A percentile compares a stretch with the other conserved stretches of the same genome.
phyloP scores from a whole-genome alignment of 2,888 invertebrate species.

The Podabrus alpinus region DNA sequence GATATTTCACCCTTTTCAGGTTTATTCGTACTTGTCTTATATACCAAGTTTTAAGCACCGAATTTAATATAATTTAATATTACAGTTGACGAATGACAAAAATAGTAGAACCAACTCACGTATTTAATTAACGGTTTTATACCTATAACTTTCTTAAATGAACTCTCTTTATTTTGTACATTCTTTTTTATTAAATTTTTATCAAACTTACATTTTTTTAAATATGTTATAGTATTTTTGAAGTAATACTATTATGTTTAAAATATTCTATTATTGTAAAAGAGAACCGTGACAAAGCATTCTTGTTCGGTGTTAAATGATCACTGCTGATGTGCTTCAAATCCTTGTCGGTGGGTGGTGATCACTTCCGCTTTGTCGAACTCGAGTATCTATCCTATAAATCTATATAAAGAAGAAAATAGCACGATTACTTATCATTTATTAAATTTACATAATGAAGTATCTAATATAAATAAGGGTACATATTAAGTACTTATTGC shows the following conservation, averaged over 20 bases:
- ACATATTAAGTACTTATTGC: no score
- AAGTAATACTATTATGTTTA: constrained; percentile 6
- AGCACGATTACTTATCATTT: constrained; percentile 49
- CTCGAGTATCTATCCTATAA: constrained; percentile 45
- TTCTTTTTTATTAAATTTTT: background rate
- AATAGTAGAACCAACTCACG: constrained; percentile 25
- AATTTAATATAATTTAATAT: constrained; percentile 1
- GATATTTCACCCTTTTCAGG: background rate
- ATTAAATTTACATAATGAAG: constrained; percentile 42
- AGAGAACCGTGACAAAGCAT: constrained; percentile 45
- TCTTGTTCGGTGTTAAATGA: constrained; percentile 47
- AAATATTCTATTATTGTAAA: constrained; percentile 21
- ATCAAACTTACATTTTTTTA: background rate
- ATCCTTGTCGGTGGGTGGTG: constrained; percentile 43
- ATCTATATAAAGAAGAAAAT: constrained; percentile 48
- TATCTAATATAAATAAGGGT: no score
- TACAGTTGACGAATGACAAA: constrained; percentile 23
- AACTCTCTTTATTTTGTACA: background rate
- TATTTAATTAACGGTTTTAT: constrained; percentile 25
- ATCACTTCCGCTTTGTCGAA: constrained; percentile 49
- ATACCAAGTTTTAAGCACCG: background rate
- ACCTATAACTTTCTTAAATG: constrained; percentile 11
- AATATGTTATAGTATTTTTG: background rate
- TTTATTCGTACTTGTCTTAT: background rate
- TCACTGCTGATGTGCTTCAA: constrained; percentile 43